Evolutionary conservation across 2,888 invertebrate species (phyloP), one percentile per base, ranked within the genome.

Genomic region (Rhopalosiphum nymphaeae): DNA sequence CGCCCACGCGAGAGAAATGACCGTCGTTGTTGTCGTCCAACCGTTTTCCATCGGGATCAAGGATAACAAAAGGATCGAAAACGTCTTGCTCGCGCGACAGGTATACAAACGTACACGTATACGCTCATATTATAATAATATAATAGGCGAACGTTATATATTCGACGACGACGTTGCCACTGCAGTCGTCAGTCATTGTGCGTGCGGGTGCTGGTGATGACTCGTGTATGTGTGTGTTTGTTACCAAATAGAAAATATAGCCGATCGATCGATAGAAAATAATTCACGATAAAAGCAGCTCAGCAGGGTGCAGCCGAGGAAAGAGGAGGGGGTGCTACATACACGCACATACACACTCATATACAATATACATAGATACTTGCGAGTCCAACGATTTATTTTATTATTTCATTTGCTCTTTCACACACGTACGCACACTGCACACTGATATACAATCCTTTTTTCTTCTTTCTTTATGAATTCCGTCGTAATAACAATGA

Each of bases 201-300:
- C 53, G 53, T 44, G 61, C 61, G 42, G 78, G 78, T 36, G 36
- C 16, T 36, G 36, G 78, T 42, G 78, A 21, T 21, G 21, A 36
- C 9, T 26, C 21, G 21, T 36, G 21, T 78, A n/a, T 67, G 29
- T 57, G 29, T 78, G 78, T 78, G 78, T n/a, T n/a, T 67, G n/a
- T 36, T 78, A 78, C 78, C 89, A n/a, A 21, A 90, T 13, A 89
- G 57, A 46, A 90, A 91, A 91, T 84, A 78, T 78, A 84, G 84
- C 91, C 91, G 44, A 85, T 85, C 91, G 91, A 91, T 91, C 67
- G 91, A 91, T 91, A 44, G 61, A 44, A 85, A 85, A 91, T 91
- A 91, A 84, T 91, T 91, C 91, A 85, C 91, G 91, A 85, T 85
- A 44, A 91, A 84, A 91, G 56, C 53, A 10, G n/a, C 91, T 56